Percentiles rank a stretch among this genome's conserved stretches.
Conservation (phyloP, 2,888 invertebrate species). For the Argynnis bischoffii region DNA sequence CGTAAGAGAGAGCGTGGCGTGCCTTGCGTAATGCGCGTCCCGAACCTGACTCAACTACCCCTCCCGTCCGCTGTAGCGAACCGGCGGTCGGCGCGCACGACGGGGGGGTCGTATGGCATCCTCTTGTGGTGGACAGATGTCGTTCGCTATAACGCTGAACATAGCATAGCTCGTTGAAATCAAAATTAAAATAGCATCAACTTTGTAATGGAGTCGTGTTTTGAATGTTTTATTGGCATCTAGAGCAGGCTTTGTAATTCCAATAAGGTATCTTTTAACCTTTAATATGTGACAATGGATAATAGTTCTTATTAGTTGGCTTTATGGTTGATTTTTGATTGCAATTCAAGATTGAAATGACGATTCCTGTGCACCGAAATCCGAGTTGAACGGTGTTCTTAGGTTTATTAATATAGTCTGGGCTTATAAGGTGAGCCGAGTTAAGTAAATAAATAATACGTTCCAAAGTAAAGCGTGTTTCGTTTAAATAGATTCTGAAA, state of each 20-base stretch:
- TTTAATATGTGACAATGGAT: slow-evolving; percentile 8
- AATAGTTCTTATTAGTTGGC: neutral
- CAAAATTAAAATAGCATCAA: slow-evolving; percentile 39
- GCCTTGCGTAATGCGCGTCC: no score
- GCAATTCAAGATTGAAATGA: slow-evolving; percentile 9
- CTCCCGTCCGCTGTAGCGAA: no score
- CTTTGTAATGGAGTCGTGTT: slow-evolving; percentile 64
- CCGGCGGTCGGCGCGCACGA: no score
- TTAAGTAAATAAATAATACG: slow-evolving; percentile 30
- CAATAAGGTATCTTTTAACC: slow-evolving; percentile 50
- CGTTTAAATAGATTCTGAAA: slow-evolving; percentile 1
- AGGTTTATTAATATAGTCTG: slow-evolving; percentile 50
- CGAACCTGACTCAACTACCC: no score
- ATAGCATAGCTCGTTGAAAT: slow-evolving; percentile 25
- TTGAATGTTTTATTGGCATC: slow-evolving; percentile 67
- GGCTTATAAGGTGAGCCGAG: slow-evolving; percentile 43
- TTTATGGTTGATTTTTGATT: slow-evolving; percentile 19
- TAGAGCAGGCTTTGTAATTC: slow-evolving; percentile 60
- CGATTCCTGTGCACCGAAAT: slow-evolving; percentile 33
- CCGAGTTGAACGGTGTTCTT: slow-evolving; percentile 38
- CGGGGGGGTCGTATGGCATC: no score
- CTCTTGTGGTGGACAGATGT: no score
- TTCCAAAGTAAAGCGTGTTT: slow-evolving; percentile 4
- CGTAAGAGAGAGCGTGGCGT: no score
- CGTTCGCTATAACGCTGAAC: no score